Base-by-base conservation (phyloP, 2,888 invertebrate species). In the Hyalella azteca region DNA sequence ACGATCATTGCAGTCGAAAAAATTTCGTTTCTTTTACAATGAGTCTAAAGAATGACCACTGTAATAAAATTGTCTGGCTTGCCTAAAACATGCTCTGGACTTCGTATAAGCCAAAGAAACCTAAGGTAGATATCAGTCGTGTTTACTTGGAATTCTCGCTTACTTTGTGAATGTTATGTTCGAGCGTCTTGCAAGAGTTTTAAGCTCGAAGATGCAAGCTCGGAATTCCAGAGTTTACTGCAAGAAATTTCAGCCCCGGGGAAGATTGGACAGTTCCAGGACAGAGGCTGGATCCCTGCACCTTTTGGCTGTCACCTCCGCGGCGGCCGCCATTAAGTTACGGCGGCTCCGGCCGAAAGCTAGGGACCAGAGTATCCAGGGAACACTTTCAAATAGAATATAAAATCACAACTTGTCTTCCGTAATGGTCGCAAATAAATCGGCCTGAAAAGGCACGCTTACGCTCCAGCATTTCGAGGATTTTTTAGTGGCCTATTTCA, bases 401-500 rank as follows among this genome's bases (percentile, higher is more conserved):
- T 66, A 66, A 66, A 66, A 66, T 66, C 66, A 66, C 66, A 66
- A 66, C 66, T 66, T 66, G 66, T 66, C 66, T 66, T 66, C 36
- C 39, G 19, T 66, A 66, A 66, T 66, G 66, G 66, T 66, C 36
- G 66, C 36, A 66, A 66, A 66, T 66, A 66, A 66, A 66, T 66
- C 36, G 66, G 36, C 66, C 66, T 66, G 66, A 66, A 66, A 66
- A 66, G 66, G 36, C 66, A 66, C 66, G 66, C 36, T 66, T 29
- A 66, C 66, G 66, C 66, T 36, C 66, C 29, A 66, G 66, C 66
- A 66, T 36, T 66, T 66, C 66, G 36, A 36, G 15, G 36, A 36
- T 19, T 66, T 66, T 36, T 66, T 36, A 36, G 39, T 22, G 36
- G 66, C 66, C 36, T 36, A 66, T 66, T 66, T 66, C 36, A 66